These are phyloP conservation scores for Copsychus sechellarum DNA, from an alignment of 2,113 vertebrate genomes.

Conservation along the genomic window DNA sequence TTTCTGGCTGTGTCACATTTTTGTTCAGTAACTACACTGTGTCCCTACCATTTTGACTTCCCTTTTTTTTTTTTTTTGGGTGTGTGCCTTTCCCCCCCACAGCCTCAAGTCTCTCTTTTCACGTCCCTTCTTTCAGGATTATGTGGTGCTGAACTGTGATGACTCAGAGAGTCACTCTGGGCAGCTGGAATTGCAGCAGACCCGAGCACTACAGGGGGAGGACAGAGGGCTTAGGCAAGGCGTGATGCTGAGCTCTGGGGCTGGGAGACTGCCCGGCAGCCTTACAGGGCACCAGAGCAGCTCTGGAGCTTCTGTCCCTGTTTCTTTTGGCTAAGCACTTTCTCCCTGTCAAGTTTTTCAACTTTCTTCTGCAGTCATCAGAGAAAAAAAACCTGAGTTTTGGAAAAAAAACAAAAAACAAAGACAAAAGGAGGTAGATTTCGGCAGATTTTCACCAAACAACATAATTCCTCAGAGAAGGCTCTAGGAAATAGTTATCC, in stretches of 20 bases:
- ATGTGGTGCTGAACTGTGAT: fast-evolving
- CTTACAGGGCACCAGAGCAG: neutral
- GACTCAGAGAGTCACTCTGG: neutral
- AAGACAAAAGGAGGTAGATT: neutral
- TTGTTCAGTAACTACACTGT: neutral
- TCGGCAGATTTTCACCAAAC: neutral
- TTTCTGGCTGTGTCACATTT: neutral
- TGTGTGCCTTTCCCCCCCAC: neutral
- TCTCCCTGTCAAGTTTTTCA: neutral
- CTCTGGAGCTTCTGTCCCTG: neutral
- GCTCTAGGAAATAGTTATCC: neutral
- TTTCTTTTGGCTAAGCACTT: neutral
- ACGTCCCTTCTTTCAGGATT: neutral
- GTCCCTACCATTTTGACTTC: neutral
- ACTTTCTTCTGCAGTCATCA: neutral
- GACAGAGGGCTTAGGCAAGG: neutral
- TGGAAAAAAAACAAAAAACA: neutral
- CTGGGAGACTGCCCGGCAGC: neutral
- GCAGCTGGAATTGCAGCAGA: neutral
- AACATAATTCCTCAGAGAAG: neutral
- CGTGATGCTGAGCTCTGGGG: neutral
- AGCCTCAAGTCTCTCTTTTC: neutral
- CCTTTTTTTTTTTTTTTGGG: neutral
- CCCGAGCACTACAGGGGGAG: fast-evolving
- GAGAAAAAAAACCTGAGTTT: fast-evolving